Base-by-base conservation (phyloP, 2,888 invertebrate species). In the Prosapia bicincta region DNA sequence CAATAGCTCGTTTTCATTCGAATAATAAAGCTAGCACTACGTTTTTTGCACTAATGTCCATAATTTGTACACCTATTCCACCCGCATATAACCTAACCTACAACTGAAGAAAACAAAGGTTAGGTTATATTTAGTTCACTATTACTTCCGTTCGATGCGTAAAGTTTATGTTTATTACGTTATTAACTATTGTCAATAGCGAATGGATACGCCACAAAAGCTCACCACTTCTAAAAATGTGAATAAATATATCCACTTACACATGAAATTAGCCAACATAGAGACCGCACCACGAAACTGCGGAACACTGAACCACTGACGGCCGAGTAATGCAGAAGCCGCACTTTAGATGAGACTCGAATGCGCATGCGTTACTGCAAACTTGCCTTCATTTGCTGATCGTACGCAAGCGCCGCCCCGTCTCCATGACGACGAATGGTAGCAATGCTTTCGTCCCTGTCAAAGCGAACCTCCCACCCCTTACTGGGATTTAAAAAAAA, bases 361-460 rank as follows among this genome's bases (percentile, higher is more conserved):
- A 72, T 72, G 75, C 75, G 75, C 77, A 74, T 54, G 70, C 32
- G 72, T 70, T 74, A 26, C 25, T 69, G 43, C 43, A 32, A 30
- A 30, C 66, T n/a, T 28, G 24, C 32, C 66, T 13, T 54, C 32
- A 71, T 75, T 75, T 28, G 54, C 24, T 20, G 68, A 69, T 69
- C 71, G 24, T 43, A 43, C 76, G 71, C 76, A 76, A 69, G 71
- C 78, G 75, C 77, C 77, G 72, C 68, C 71, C 26, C 65, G 76
- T 78, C 76, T 69, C 69, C 78, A 78, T 78, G 71, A 74, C 76
- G 76, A 78, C 76, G 73, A 69, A 71, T 69, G 43, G 68, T 70
- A 54, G 54, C 54, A 54, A 54, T 69, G 69, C 66, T 76, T 66
- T 69, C 65, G 23, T 65, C 66, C 87, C 84, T 85, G 85, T 1